phyloP scores from a whole-genome alignment of 2,888 invertebrate genomes.

The Hypsopygia costalis region DNA sequence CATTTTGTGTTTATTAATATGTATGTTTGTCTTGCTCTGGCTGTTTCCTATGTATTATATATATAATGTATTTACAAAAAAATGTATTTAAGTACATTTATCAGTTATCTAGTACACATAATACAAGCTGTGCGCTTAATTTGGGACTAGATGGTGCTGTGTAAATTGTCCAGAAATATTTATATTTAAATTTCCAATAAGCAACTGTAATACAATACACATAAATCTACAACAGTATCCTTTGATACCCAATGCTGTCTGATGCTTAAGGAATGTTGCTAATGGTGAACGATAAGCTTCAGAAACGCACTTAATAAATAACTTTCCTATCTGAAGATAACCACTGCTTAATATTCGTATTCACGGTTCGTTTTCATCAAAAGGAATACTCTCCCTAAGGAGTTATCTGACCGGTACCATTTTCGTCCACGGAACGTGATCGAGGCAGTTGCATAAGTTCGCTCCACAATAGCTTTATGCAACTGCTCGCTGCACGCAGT shows the following conservation, averaged over 20 bases:
- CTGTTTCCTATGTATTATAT: no score
- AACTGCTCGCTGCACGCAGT: constrained; percentile 38
- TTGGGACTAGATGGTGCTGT: no score
- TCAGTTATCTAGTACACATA: no score
- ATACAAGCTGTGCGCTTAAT: no score
- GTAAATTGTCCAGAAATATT: no score
- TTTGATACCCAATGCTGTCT: background rate
- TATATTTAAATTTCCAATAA: no score
- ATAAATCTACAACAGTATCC: no score
- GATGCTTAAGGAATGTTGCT: background rate
- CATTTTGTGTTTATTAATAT: no score
- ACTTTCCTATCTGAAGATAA: background rate
- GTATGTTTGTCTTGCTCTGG: no score
- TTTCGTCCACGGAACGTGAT: constrained; percentile 12
- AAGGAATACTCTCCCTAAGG: constrained; percentile 1
- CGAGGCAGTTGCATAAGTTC: constrained; percentile 21
- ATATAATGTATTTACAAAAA: no score
- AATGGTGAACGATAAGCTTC: background rate
- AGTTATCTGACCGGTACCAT: constrained; percentile 9
- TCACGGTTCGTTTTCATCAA: background rate
- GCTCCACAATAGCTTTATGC: constrained; percentile 35
- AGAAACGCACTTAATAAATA: background rate
- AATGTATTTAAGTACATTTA: no score
- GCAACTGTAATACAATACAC: no score
- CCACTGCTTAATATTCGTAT: background rate